Conservation (phyloP, 2,888 invertebrate genomes). For the Napeogenes inachia region DNA sequence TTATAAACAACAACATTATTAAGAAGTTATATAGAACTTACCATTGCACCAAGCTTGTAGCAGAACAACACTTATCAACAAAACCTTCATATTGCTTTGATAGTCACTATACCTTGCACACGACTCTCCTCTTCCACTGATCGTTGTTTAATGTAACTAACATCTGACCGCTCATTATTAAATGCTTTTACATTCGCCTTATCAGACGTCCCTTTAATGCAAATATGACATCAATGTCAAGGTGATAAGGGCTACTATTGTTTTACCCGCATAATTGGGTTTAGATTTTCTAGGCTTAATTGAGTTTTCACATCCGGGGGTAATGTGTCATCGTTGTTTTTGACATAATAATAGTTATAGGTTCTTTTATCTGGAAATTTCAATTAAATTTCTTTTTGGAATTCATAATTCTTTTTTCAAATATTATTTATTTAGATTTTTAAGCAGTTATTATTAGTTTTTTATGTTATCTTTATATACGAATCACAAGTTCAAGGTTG, state of each 20-base stretch:
- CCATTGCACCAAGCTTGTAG: constrained; percentile 45
- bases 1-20: too few relatives aligned
- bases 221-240: constrained; percentile 22
- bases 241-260: constrained; percentile 15
- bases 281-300: constrained; percentile 10
- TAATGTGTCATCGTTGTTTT: too few relatives aligned
- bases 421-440: too few relatives aligned
- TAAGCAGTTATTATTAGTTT: too few relatives aligned
- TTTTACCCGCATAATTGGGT: constrained; percentile 10
- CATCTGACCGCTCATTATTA: constrained; percentile 26
- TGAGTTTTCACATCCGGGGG: neutral
- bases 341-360: too few relatives aligned
- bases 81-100: constrained; percentile 45
- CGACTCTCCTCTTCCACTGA: constrained; percentile 21
- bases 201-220: constrained; percentile 26
- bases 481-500: too few relatives aligned
- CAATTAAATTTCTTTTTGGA: too few relatives aligned
- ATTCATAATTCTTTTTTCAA: too few relatives aligned
- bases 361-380: too few relatives aligned
- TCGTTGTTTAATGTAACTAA: constrained; percentile 28
- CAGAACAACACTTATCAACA: constrained; percentile 45
- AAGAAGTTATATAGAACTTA: constrained; percentile 33
- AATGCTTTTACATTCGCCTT: constrained; percentile 31
- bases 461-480: too few relatives aligned
- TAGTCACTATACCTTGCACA: constrained; percentile 32